Conservation (phyloP, 2,113 vertebrate genomes). For the Grantiella picta region DNA sequence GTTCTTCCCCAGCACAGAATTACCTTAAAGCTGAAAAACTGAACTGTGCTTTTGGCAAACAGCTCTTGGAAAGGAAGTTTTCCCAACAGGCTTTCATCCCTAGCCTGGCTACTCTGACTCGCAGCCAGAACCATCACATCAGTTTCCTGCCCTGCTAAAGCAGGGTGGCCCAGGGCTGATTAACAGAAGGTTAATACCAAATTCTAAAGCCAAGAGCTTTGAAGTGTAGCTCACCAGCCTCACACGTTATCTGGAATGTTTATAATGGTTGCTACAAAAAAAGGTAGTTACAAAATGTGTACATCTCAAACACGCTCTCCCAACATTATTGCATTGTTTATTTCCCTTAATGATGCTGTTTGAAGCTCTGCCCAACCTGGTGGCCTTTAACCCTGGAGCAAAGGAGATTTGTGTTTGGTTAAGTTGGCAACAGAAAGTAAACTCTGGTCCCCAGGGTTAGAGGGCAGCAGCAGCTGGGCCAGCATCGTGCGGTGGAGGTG, state of each 20-base stretch:
- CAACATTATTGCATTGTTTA: slow-evolving; percentile 61
- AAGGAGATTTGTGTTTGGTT: slow-evolving; percentile 34
- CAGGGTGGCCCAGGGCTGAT: background rate
- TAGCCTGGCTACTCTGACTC: background rate
- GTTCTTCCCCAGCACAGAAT: background rate
- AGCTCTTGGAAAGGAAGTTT: background rate
- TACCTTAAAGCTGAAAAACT: slow-evolving; percentile 55
- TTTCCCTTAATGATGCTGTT: slow-evolving; percentile 68
- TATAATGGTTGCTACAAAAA: slow-evolving; percentile 53
- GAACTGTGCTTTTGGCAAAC: slow-evolving; percentile 24
- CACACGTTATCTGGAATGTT: slow-evolving; percentile 49
- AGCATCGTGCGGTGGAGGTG: background rate
- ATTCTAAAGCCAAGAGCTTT: slow-evolving; percentile 15
- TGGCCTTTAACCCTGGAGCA: slow-evolving; percentile 39
- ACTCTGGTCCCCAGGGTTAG: slow-evolving; percentile 41
- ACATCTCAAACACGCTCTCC: slow-evolving; percentile 64
- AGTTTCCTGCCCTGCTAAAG: background rate
- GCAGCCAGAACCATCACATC: background rate
- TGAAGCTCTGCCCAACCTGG: slow-evolving; percentile 54
- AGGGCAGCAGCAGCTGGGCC: slow-evolving; percentile 60
- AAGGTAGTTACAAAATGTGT: slow-evolving; percentile 64
- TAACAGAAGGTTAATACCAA: background rate
- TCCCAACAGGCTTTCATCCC: background rate
- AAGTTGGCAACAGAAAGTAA: slow-evolving; percentile 24
- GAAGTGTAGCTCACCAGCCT: slow-evolving; percentile 20